Evolutionary conservation across 2,113 vertebrate species (phyloP).

Genomic region (Scopus umbretta): DNA sequence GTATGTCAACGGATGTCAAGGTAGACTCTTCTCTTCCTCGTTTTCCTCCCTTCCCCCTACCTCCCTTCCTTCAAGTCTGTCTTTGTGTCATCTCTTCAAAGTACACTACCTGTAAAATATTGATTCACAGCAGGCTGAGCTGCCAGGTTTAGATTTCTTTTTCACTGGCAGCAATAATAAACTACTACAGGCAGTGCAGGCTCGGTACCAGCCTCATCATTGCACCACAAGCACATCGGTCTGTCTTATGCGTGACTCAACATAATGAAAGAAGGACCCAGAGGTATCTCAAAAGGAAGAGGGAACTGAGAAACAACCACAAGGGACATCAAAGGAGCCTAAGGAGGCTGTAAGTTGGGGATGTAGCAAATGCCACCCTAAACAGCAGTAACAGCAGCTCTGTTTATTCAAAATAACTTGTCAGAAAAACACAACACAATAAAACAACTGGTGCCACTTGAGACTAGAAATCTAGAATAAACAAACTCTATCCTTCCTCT

Average conservation of each 20-base stretch:
- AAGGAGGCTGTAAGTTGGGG: conserved; percentile 24
- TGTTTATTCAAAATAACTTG: conserved; percentile 49
- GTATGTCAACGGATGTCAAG: conserved; percentile 70
- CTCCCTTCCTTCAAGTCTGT: conserved; percentile 65
- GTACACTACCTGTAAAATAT: conserved; percentile 83
- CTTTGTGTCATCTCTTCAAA: conserved; percentile 80
- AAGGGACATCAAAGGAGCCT: conserved; percentile 60
- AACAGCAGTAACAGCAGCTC: conserved; percentile 20
- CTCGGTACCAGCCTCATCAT: conserved; percentile 61
- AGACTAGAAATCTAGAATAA: not conserved
- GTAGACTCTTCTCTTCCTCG: conserved; percentile 65
- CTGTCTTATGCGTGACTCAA: conserved; percentile 68
- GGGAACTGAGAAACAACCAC: conserved; percentile 48
- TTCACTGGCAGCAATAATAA: conserved; percentile 76
- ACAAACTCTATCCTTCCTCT: not conserved
- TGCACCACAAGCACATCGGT: conserved; percentile 45
- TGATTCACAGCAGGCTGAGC: conserved; percentile 81
- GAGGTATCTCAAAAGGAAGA: conserved; percentile 65
- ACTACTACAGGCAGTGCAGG: conserved; percentile 71
- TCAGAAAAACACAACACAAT: conserved; percentile 17
- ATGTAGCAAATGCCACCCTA: conserved; percentile 20
- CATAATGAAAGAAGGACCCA: conserved; percentile 71
- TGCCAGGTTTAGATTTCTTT: conserved; percentile 78
- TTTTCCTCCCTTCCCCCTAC: conserved; percentile 4
- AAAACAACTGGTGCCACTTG: not conserved